phyloP scores from a whole-genome alignment of 2,797 vertebrate species.

The Molossus alvarezi region DNA sequence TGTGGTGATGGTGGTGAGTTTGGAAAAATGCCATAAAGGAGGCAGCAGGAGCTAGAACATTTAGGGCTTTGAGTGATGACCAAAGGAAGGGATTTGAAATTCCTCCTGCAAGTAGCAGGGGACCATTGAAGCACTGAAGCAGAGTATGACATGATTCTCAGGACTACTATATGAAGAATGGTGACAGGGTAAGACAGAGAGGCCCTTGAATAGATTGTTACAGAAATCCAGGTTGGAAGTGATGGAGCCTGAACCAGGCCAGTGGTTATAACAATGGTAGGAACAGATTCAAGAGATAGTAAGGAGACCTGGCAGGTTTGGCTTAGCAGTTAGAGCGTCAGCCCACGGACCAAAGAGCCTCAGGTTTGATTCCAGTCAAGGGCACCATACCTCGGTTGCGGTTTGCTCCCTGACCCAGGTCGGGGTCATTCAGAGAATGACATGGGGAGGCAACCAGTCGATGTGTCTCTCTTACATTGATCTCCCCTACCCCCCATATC shows the following conservation, averaged over 20 bases:
- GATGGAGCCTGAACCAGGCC: neutral
- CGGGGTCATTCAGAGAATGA: too few relatives aligned
- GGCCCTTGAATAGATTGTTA: neutral
- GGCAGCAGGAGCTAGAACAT: neutral
- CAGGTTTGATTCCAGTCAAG: too few relatives aligned
- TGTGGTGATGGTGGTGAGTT: neutral
- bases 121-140: neutral
- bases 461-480: too few relatives aligned
- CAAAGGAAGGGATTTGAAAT: neutral
- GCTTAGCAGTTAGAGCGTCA: too few relatives aligned
- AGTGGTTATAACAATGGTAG: neutral
- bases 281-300: neutral
- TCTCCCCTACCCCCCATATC: too few relatives aligned
- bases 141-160: conserved; percentile 1
- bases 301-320: too few relatives aligned
- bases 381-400: too few relatives aligned
- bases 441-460: too few relatives aligned
- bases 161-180: neutral
- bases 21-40: neutral
- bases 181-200: neutral
- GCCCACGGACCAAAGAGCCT: too few relatives aligned
- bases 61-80: neutral
- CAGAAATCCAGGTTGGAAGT: conserved; percentile 14
- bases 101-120: neutral
- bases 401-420: too few relatives aligned